Conservation (phyloP, 2,797 vertebrate species). For the Notoglanidium macrostoma region DNA sequence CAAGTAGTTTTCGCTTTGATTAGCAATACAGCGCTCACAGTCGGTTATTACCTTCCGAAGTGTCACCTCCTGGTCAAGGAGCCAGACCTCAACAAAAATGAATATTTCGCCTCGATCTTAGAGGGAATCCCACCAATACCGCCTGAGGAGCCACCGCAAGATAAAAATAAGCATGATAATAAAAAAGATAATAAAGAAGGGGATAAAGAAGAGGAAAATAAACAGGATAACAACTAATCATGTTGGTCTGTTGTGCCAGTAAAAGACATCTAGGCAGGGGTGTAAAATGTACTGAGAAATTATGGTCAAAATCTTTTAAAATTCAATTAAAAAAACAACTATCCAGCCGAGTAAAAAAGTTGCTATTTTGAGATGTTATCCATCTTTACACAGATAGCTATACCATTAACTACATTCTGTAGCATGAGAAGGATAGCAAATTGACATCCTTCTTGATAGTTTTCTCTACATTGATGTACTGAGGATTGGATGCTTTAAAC, state of each 20-base stretch:
- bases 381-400: background rate
- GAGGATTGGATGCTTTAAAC: background rate
- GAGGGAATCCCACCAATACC: slow-evolving; percentile 62
- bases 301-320: background rate
- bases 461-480: background rate
- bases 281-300: background rate
- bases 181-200: slow-evolving; percentile 12
- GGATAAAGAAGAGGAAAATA: background rate
- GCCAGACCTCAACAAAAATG: slow-evolving; percentile 77
- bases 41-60: slow-evolving; percentile 81
- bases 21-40: slow-evolving; percentile 75
- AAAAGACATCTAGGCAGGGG: background rate
- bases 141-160: slow-evolving; percentile 59
- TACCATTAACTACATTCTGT: no score
- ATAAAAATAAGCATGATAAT: slow-evolving; percentile 36
- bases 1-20: slow-evolving; percentile 73
- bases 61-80: slow-evolving; percentile 80
- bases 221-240: background rate
- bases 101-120: slow-evolving; percentile 77
- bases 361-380: background rate
- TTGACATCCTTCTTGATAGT: background rate
- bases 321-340: background rate
- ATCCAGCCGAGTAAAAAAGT: background rate
- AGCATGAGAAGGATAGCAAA: background rate
- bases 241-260: background rate